These are phyloP conservation scores for Neuroterus valhalla DNA, from an alignment of 1,140 invertebrate species.

Conservation along the genomic window DNA sequence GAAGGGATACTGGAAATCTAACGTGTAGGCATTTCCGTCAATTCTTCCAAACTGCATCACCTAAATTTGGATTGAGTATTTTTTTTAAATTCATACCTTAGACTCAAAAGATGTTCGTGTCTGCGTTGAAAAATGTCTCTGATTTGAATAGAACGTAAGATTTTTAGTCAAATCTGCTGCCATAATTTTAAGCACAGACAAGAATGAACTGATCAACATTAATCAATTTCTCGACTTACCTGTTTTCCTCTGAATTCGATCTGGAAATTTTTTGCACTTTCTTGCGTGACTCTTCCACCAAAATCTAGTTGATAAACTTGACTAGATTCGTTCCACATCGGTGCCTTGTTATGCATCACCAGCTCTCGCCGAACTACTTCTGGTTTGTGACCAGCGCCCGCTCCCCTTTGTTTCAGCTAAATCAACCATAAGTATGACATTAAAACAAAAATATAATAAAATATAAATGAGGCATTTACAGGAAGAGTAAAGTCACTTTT, in stretches of 20 bases:
- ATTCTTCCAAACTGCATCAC: conserved; percentile 99
- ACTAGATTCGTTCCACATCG: conserved; percentile 99
- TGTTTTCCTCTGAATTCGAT: conserved; percentile 98
- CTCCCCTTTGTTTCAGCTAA: conserved; percentile 80
- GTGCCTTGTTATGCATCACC: conserved; percentile 98
- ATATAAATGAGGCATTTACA: no score
- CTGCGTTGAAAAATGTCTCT: not conserved
- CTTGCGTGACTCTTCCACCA: conserved; percentile 98
- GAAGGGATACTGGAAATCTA: conserved; percentile 99
- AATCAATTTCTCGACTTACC: conserved; percentile 75
- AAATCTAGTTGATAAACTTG: conserved; percentile 99
- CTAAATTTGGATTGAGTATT: conserved; percentile 73
- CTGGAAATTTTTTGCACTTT: conserved; percentile 99
- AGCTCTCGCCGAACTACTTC: conserved; percentile 84
- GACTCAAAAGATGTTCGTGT: not conserved
- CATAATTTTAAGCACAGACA: no score
- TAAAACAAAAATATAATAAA: not conserved
- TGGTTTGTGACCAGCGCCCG: conserved; percentile 70
- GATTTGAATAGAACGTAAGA: no score
- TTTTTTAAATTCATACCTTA: conserved; percentile 21
- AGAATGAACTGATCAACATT: no score
- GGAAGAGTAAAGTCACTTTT: no score
- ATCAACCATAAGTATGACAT: conserved; percentile 34
- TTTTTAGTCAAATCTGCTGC: no score
- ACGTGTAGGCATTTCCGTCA: conserved; percentile 97